These are phyloP conservation scores for Dasysyrphus albostriatus DNA, from an alignment of 2,888 invertebrate genomes.

Conservation along the genomic window DNA sequence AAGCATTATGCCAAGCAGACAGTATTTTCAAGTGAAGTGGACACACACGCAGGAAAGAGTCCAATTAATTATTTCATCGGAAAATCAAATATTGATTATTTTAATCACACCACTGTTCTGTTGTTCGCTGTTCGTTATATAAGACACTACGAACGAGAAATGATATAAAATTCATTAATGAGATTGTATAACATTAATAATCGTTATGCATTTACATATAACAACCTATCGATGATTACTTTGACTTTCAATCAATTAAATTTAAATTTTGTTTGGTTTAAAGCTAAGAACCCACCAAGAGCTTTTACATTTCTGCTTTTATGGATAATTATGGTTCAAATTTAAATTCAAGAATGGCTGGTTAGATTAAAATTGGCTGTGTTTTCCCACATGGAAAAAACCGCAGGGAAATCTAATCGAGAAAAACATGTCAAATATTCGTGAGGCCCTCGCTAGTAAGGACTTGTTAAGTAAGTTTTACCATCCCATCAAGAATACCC, in stretches of 20 bases:
- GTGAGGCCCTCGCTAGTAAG: too few species aligned
- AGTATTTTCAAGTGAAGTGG: neutral
- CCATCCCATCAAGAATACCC: too few species aligned
- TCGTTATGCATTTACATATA: neutral
- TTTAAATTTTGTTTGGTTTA: too few species aligned
- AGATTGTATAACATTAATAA: neutral
- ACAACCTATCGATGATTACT: neutral
- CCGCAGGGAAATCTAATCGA: too few species aligned
- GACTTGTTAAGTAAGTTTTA: too few species aligned
- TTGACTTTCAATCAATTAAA: neutral
- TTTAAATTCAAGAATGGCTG: too few species aligned
- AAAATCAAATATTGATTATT: constrained; percentile 20
- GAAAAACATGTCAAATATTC: too few species aligned
- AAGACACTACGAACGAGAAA: neutral
- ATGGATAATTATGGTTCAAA: too few species aligned
- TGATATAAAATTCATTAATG: neutral
- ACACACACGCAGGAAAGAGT: neutral
- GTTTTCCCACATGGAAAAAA: too few species aligned
- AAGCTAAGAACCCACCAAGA: too few species aligned
- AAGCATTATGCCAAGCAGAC: neutral
- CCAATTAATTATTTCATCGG: constrained; percentile 34
- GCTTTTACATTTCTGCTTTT: too few species aligned
- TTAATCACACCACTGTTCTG: neutral
- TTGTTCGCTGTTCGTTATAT: neutral
- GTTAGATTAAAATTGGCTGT: too few species aligned